phyloP scores from a whole-genome alignment of 2,797 vertebrate genomes.

The Babyrousa celebensis region DNA sequence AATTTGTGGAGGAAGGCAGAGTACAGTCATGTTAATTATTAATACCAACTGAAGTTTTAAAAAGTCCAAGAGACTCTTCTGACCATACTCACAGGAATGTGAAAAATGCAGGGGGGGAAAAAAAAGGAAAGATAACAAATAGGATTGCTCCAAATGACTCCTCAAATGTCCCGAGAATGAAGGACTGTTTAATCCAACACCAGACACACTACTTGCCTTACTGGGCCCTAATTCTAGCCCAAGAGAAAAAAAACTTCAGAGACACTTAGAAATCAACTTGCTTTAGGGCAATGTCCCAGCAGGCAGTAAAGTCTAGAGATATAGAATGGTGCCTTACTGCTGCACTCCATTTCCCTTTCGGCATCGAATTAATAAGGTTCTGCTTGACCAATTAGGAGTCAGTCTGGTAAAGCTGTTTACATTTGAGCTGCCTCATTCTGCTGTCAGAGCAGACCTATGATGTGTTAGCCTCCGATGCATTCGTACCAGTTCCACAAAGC shows the following conservation, averaged over 20 bases:
- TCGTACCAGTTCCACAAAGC: not conserved
- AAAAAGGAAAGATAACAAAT: conserved; percentile 24
- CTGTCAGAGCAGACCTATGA: not conserved
- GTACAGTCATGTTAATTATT: not conserved
- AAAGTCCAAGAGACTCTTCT: conserved; percentile 1
- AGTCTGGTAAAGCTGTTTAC: not conserved
- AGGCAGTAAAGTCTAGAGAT: not conserved
- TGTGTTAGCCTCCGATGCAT: not conserved
- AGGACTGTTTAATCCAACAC: not conserved
- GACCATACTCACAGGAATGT: not conserved
- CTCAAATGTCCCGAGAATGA: not conserved
- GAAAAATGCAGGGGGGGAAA: not conserved
- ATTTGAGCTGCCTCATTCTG: not conserved
- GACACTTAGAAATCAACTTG: not conserved
- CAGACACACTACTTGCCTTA: conserved; percentile 10
- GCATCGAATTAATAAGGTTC: not conserved
- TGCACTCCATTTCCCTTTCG: not conserved
- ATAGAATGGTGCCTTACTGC: not conserved
- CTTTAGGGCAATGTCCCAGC: not conserved
- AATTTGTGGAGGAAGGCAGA: not conserved
- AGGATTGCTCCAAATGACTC: not conserved
- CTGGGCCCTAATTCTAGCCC: not conserved
- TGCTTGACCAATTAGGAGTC: not conserved
- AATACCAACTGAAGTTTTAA: conserved; percentile 37
- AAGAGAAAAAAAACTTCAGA: conserved; percentile 4